Evolutionary conservation across 2,113 vertebrate genomes (phyloP), one percentile per base, ranked within the genome.

Genomic region (Paracanthobrama guichenoti): DNA sequence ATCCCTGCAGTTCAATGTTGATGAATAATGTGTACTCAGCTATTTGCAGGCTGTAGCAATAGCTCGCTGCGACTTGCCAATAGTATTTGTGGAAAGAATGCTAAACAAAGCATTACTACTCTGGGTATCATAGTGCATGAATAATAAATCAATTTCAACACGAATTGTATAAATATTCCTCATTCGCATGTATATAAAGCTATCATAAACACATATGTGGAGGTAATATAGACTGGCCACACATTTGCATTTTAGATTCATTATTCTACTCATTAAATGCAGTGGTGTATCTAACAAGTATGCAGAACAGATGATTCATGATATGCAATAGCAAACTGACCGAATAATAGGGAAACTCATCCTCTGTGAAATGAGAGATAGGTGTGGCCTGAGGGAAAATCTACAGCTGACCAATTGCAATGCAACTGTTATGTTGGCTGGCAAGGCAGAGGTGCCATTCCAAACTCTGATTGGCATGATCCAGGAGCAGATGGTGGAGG

Each of bases 401-500:
- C 82, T 83, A 86, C 82, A 88, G 74, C 78, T 74, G 82, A 83
- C 82, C 77, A 85, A 77, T 64, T 80, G 79, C 83, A 84, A n/a
- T 42, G 53, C 81, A 85, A 86, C 86, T 87, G 87, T 79, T 87
- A 79, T 57, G 71, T 83, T 88, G 87, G 89, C 89, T 83, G 28
- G 31, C 20, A 8, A 79, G 80, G 72, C 81, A 84, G 87, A 86
- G 85, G 86, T 90, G 84, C 82, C 81, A 86, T 89, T 90, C 85
- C 81, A 81, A 82, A 86, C 77, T 75, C 77, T 31, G 76, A 82
- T 81, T 84, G 89, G 88, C 88, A 87, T 90, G 90, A 90, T 91
- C 88, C 85, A 89, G 66, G 62, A 93, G 87, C 92, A 93, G 92
- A 94, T 94, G 93, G 92, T 90, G 84, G 80, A 89, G 86, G 84